Evolutionary conservation across 2,113 vertebrate genomes (phyloP), one percentile per base, ranked within the genome.

Genomic region (Neolamprologus tretocephalus): DNA sequence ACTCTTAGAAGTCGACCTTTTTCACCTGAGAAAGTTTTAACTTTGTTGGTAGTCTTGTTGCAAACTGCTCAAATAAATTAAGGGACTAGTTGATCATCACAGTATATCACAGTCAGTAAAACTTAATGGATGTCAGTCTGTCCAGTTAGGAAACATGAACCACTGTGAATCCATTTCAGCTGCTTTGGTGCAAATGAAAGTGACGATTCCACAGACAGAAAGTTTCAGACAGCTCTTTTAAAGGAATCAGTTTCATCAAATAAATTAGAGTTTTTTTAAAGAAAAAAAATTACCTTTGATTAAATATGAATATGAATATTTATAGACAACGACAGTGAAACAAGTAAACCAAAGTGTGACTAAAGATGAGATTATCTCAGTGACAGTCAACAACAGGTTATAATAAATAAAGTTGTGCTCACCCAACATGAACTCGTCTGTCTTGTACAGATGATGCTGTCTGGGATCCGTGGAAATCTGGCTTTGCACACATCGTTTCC

Each of bases 401-500:
- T 23, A 54, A 7, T 3, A 54, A 54, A 54, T 23, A 12, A 54
- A 54, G 6, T 54, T 54, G n/a, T 54, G 53, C 2, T 54, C n/a
- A 54, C 53, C n/a, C 2, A 54, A 54, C 53, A 54, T 54, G 6
- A 23, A 54, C 3, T 2, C 2, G 3, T 12, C 53, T 7, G 0
- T 21, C 3, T 12, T 4, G 2, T 23, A 54, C 53, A 54, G 53
- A 54, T 23, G 53, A 54, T 0, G 53, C 2, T 54, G n/a, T 23
- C n/a, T 54, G 6, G 6, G 53, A 54, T 23, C 53, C 0, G 0
- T 54, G 53, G 53, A 54, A 0, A 7, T 1, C n/a, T 54, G 53
- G 10, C n/a, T 54, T 3, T 54, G 53, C 53, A 54, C 53, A 3
- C n/a, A 54, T 12, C 85, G 58, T 92, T 89, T 26, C 94, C 95